These are phyloP conservation scores for Spizella passerina DNA, from an alignment of 2,797 vertebrate genomes.

Conservation along the genomic window DNA sequence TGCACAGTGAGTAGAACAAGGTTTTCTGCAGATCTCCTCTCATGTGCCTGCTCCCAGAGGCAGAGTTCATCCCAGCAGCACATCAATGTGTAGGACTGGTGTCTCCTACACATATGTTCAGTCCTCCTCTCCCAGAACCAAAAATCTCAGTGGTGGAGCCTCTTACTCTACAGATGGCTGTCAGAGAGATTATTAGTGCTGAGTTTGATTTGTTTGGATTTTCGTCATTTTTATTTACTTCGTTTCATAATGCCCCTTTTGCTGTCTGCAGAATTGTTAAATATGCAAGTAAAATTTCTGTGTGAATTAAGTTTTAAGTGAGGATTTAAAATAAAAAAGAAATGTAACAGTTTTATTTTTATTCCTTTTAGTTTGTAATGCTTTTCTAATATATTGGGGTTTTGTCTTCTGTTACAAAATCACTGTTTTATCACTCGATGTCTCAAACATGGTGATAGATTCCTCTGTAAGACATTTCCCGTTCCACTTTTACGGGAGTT, in stretches of 20 bases:
- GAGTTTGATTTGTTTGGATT: neutral
- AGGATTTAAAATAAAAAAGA: neutral
- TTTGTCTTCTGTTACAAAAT: neutral
- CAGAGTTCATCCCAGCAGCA: neutral
- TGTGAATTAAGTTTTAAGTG: neutral
- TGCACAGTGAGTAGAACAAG: neutral
- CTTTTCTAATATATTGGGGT: neutral
- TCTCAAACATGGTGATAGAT: neutral
- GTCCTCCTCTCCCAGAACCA: neutral
- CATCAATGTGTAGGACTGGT: accelerated
- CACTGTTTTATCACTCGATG: neutral
- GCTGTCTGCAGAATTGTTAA: neutral
- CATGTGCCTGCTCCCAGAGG: neutral
- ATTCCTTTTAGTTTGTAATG: neutral
- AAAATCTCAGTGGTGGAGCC: neutral
- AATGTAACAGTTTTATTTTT: neutral
- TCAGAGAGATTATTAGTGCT: neutral
- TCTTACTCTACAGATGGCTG: neutral
- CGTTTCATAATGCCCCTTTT: neutral
- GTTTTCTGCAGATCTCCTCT: neutral
- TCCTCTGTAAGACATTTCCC: neutral
- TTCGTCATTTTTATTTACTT: neutral
- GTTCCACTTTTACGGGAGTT: neutral
- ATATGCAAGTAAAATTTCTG: neutral
- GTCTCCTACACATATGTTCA: neutral